These are phyloP conservation scores for Dicranocentrus wangi DNA, from an alignment of 2,888 invertebrate species.

Conservation along the genomic window DNA sequence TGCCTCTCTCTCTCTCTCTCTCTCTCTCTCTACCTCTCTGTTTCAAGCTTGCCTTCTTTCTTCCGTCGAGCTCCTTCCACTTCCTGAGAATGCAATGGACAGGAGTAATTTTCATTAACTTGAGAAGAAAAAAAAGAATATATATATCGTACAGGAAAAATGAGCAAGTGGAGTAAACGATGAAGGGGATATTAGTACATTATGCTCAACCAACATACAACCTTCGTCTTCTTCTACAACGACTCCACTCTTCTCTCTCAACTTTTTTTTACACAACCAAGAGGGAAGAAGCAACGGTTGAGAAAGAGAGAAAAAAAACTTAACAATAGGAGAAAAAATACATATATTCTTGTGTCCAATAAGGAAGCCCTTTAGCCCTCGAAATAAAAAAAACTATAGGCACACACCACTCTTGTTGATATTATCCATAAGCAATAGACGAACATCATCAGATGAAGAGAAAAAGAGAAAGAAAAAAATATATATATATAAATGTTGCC, in stretches of 20 bases:
- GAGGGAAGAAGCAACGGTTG: too few relatives aligned
- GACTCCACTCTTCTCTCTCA: too few relatives aligned
- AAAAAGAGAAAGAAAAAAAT: too few relatives aligned
- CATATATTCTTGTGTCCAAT: not conserved
- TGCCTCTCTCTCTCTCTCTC: not conserved
- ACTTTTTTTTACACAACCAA: too few relatives aligned
- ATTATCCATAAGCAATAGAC: conserved; percentile 22
- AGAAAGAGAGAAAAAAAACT: conserved; percentile 35
- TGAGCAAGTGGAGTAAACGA: conserved; percentile 47
- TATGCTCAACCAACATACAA: conserved; percentile 40
- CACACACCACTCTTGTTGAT: conserved; percentile 29
- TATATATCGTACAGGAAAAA: conserved; percentile 31
- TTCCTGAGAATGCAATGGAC: conserved; percentile 67
- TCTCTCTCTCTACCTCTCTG: conserved; percentile 16
- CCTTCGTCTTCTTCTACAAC: not conserved
- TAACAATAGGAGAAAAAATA: conserved; percentile 44
- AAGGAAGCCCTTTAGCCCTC: not conserved
- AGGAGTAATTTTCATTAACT: conserved; percentile 70
- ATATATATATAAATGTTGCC: conserved; percentile 33
- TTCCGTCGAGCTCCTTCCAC: conserved; percentile 35
- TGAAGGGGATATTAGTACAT: conserved; percentile 45
- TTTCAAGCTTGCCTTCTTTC: not conserved
- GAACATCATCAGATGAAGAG: conserved; percentile 56
- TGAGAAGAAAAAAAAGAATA: conserved; percentile 59
- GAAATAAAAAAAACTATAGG: too few relatives aligned